Base-by-base conservation (phyloP, 1,140 invertebrate genomes). In the Neomicropteryx cornuta region DNA sequence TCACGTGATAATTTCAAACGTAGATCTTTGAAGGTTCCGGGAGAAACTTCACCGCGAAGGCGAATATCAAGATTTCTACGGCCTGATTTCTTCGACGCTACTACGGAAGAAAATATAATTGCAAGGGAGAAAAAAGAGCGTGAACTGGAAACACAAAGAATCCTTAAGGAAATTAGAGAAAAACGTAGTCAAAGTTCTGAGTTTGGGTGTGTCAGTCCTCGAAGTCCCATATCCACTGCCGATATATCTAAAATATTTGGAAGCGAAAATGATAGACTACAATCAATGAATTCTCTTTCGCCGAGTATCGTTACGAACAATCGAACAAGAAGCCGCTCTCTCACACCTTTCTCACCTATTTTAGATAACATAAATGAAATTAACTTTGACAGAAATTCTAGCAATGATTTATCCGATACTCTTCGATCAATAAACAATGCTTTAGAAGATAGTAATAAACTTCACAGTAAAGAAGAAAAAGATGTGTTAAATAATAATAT, bases 31-130 rank as follows among this genome's bases (percentile, higher is more conserved):
- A 45, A 56, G 31, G 44, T 57, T 8, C 43, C 52, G 8, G 50
- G 46, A 10, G 60, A 58, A 23, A 55, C 56, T 23, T 61, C 60
- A 18, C 58, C 58, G 18, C 71, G 70, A 41, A 70, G 75, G 18
- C 66, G 76, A 39, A 72, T 81, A 27, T 84, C 81, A 10, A 66
- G 81, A 41, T 84, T 84, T 53, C 55, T 85, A 34, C 64, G 83
- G 8, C 80, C 83, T 0, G 83, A 87, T 52, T 86, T 87, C 51
- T 87, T 81, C 47, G 83, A 86, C 36, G 68, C 79, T 0, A 75
- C 79, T 0, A 56, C 72, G 27, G 80, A 83, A 43, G 79, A 83
- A 42, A 81, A 72, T 52, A 58, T 70, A n/a, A 76, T 76, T 44
- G 64, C 72, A 1, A 79, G 79, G 39, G 77, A 83, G 37, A 80